Base-by-base conservation (phyloP, 2,113 vertebrate species). In the Festucalex cinctus region DNA sequence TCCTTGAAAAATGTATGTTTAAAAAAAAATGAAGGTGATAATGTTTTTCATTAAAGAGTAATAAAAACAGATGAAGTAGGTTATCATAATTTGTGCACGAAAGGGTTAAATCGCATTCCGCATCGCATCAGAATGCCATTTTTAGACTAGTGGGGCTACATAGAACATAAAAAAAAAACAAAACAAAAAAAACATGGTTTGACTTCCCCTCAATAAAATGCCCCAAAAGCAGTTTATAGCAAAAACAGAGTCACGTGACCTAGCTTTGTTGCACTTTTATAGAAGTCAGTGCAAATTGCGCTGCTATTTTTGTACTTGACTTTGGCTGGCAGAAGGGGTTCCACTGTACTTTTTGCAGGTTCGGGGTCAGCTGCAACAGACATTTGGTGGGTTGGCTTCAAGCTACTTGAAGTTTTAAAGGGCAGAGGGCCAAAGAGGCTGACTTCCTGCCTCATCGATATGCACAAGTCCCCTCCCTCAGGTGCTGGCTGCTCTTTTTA, bases 381-480 rank as follows among this genome's bases (percentile, higher is more conserved):
- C 60, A 43, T 13, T 41, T 26, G n/a, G 60, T 26, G 39, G 76
- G 71, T 79, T 79, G 78, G 81, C 80, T 80, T 68, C 72, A 75
- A 83, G 84, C 78, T 77, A 69, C 71, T 69, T 83, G 72, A 75
- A 80, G 75, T 88, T 85, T 75, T 78, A 76, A 59, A 80, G 61
- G 79, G 76, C 85, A 88, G 67, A 56, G 82, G 84, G 87, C 84
- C 85, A 86, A 77, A 80, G 72, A 81, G 77, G 79, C 76, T 49
- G 79, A 83, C 83, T 78, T 89, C 84, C 83, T 84, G 81, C 82
- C 87, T 90, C 88, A 90, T 90, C 86, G 80, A 86, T 86, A 88
- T 87, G 87, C 87, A 86, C 69, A 84, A 76, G 83, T 80, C 67
- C 78, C 74, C 82, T 86, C 81, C 86, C 80, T 83, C 84, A 85